Conservation (phyloP, 2,888 invertebrate genomes). For the Catocala nupta region DNA sequence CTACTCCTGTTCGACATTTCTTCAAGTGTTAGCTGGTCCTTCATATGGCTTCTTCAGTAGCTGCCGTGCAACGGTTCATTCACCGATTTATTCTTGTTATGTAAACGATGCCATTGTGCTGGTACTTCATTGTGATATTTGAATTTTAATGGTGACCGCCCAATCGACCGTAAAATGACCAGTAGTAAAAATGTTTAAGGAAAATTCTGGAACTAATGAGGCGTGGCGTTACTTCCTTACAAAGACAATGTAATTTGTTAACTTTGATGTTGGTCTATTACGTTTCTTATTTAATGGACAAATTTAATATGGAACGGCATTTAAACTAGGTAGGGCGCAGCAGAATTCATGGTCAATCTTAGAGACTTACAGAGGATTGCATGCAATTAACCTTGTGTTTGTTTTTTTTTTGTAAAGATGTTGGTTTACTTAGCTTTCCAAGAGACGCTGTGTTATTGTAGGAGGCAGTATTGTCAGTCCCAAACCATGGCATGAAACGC, state of each 20-base stretch:
- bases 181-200: constrained; percentile 25
- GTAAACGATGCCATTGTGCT: constrained; percentile 50
- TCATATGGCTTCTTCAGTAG: constrained; percentile 53
- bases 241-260: constrained; percentile 25
- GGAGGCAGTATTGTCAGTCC: too few relatives aligned
- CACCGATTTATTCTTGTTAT: constrained; percentile 51
- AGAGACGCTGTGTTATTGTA: too few relatives aligned
- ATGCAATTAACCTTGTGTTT: too few relatives aligned
- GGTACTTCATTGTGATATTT: constrained; percentile 38
- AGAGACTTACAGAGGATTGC: too few relatives aligned
- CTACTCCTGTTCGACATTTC: constrained; percentile 12
- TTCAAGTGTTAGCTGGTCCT: constrained; percentile 18
- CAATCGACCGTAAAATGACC: constrained; percentile 44
- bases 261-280: constrained; percentile 2
- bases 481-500: too few relatives aligned
- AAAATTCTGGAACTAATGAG: constrained; percentile 29
- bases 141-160: constrained; percentile 43
- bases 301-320: not conserved
- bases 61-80: constrained; percentile 49
- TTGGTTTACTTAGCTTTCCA: too few relatives aligned
- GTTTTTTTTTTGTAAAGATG: too few relatives aligned
- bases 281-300: not conserved
- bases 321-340: not conserved
- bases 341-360: too few relatives aligned
- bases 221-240: constrained; percentile 33